phyloP scores from a whole-genome alignment of 2,888 invertebrate species.

The Serrognathus titanus region DNA sequence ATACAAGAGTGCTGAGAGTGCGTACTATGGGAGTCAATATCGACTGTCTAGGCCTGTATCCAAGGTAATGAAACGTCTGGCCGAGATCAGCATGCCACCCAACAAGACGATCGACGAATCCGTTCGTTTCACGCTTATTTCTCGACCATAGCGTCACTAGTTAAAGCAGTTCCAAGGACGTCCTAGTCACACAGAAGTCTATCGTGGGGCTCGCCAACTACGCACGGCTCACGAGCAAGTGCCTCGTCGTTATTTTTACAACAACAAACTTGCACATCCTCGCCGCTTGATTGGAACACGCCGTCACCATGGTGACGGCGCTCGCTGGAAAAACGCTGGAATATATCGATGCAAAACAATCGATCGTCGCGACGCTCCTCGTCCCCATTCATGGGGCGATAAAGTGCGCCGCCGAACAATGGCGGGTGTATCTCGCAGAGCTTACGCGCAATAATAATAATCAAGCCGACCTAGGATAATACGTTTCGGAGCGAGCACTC shows the following conservation, averaged over 20 bases:
- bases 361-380: too few relatives aligned
- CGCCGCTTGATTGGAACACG: conserved; percentile 4
- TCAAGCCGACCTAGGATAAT: conserved; percentile 17
- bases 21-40: conserved; percentile 12
- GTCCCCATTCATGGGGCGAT: too few relatives aligned
- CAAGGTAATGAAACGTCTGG: conserved; percentile 14
- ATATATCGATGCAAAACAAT: too few relatives aligned
- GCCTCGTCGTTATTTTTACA: too few relatives aligned
- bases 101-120: neutral
- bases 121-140: neutral
- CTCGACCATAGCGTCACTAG: conserved; percentile 1
- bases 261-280: too few relatives aligned
- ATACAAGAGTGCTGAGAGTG: conserved; percentile 5
- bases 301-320: conserved; percentile 14
- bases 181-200: conserved; percentile 7
- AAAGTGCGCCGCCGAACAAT: too few relatives aligned
- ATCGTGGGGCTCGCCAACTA: conserved; percentile 24
- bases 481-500: conserved; percentile 16
- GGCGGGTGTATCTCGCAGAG: too few relatives aligned
- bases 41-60: conserved; percentile 8
- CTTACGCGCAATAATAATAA: too few relatives aligned
- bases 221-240: conserved; percentile 1
- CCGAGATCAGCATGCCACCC: conserved; percentile 11
- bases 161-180: conserved; percentile 5
- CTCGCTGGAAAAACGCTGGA: neutral